Base-by-base conservation (phyloP, 2,888 invertebrate genomes). In the Drosophila suboccidentalis region DNA sequence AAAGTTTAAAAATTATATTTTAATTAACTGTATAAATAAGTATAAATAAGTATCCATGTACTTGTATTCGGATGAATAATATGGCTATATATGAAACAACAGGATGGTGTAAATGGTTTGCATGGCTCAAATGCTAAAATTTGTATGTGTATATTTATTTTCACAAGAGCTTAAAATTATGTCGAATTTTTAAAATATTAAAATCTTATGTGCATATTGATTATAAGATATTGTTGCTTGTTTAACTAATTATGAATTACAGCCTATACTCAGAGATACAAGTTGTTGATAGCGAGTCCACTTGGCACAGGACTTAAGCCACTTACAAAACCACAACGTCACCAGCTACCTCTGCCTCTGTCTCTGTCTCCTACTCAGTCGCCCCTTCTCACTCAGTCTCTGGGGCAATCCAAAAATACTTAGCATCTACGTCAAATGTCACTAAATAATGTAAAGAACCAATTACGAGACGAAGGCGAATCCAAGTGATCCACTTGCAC, bases 341-440 rank as follows among this genome's bases (percentile, higher is more conserved):
- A 17, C 10, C 44, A 10, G n/a, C 53, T 19, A 26, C 41, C n/a
- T 39, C 26, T 26, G 6, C 8, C 43, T 36, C 41, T 17, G 6
- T 9, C 43, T 36, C 41, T 17, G 29, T 29, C 36, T 9, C 34
- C 29, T 4, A 17, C 38, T 41, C 8, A 32, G 13, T 50, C 3
- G 5, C 4, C n/a, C 22, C 19, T 0, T 50, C 36, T 26, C 32
- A 1, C 13, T 53, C 10, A 36, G 39, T 44, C 47, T 43, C 53
- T 32, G 46, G 32, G 57, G 74, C 74, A 78, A 77, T 77, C 62
- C 15, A 74, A 77, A 74, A 78, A 77, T 77, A 78, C 76, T 77
- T 77, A 74, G 78, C 76, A 78, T 65, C 76, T 50, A 70, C 78
- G 63, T 77, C 78, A 80, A 75, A 70, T 66, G 71, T 78, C 69